Evolutionary conservation across 2,797 vertebrate species (phyloP).

Genomic region (Phalanger gymnotis): DNA sequence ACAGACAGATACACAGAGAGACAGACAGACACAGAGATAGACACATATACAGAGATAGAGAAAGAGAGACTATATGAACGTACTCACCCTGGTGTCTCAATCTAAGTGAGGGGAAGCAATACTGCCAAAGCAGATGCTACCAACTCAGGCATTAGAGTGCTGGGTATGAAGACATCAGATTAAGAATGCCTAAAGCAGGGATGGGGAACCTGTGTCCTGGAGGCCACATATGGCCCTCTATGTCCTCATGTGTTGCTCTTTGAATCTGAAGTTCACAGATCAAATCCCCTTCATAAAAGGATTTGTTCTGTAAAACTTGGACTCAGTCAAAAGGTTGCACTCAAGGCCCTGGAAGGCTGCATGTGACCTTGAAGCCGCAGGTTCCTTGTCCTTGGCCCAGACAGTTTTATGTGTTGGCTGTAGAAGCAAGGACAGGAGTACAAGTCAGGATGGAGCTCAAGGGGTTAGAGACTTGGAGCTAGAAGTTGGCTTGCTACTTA

Average conservation of each 20-base stretch:
- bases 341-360: too few relatives aligned
- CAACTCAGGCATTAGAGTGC: background rate
- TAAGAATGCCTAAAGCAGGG: too few relatives aligned
- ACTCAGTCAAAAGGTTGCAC: too few relatives aligned
- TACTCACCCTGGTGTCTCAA: background rate
- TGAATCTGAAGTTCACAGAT: too few relatives aligned
- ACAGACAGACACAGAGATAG: background rate
- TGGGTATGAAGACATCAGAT: background rate
- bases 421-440: background rate
- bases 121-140: too few relatives aligned
- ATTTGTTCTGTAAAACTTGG: too few relatives aligned
- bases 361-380: too few relatives aligned
- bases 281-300: too few relatives aligned
- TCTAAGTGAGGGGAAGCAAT: background rate
- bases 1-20: background rate
- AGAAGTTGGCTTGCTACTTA: background rate
- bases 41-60: background rate
- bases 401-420: background rate
- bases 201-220: too few relatives aligned
- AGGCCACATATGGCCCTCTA: too few relatives aligned
- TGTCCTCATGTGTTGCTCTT: too few relatives aligned
- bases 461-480: background rate
- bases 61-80: background rate
- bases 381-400: background rate
- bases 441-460: background rate